These are phyloP conservation scores for Mya arenaria DNA, from an alignment of 1,140 invertebrate genomes.

Conservation along the genomic window DNA sequence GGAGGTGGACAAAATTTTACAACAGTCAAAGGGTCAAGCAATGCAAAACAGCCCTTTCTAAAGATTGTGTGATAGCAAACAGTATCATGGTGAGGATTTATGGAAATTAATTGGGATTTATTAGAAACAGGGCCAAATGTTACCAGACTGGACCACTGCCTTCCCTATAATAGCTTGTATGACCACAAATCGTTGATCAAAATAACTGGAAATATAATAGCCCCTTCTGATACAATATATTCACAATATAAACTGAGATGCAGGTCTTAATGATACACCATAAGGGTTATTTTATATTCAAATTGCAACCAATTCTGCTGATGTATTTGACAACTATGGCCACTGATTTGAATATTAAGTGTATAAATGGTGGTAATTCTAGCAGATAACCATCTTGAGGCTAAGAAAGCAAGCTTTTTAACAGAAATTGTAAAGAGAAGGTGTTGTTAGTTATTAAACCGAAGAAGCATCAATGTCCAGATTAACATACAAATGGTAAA, in stretches of 20 bases:
- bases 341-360: constrained; percentile 41
- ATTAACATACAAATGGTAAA: no score
- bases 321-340: constrained; percentile 12
- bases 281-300: constrained; percentile 40
- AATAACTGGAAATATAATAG: neutral
- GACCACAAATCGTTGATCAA: neutral
- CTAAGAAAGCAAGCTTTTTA: neutral
- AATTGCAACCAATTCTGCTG: constrained; percentile 20
- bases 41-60: neutral
- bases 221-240: neutral
- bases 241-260: neutral
- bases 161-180: neutral
- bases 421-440: neutral
- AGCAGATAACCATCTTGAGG: constrained; percentile 15
- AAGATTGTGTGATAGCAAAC: neutral
- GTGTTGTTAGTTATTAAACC: neutral
- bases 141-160: neutral
- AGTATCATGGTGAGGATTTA: neutral
- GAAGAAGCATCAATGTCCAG: neutral
- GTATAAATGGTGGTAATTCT: constrained; percentile 26
- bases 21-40: neutral
- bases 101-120: constrained; percentile 14
- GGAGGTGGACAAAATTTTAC: neutral
- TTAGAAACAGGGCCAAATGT: constrained; percentile 3
- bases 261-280: neutral